phyloP scores from a whole-genome alignment of 2,113 vertebrate genomes.

The Gallinago media region DNA sequence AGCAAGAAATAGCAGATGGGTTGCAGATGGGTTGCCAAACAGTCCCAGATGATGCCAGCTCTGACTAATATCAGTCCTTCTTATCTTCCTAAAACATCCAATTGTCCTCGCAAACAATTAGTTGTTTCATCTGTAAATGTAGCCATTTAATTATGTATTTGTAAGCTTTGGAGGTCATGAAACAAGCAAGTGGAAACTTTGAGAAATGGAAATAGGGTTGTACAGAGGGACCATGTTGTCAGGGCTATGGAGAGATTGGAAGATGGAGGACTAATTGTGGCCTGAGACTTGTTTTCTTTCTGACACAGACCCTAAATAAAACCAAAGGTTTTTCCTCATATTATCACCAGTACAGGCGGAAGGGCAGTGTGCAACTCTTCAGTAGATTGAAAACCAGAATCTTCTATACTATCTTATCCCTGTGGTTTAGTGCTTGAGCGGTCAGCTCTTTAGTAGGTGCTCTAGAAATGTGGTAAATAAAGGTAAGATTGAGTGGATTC shows the following conservation, averaged over 20 bases:
- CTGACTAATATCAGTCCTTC: conserved; percentile 15
- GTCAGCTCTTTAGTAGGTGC: background rate
- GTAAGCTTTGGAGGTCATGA: background rate
- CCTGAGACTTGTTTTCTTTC: background rate
- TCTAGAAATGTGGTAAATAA: background rate
- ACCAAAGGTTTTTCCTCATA: background rate
- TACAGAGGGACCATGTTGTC: background rate
- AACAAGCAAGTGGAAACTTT: conserved; percentile 22
- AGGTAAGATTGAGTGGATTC: background rate
- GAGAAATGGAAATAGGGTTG: background rate
- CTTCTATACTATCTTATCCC: background rate
- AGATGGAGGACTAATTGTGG: background rate
- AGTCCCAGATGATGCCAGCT: background rate
- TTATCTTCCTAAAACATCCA: conserved; percentile 14
- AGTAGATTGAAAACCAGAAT: background rate
- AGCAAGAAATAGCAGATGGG: conserved; percentile 8
- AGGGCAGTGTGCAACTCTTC: background rate
- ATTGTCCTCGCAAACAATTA: conserved; percentile 11
- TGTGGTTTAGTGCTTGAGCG: background rate
- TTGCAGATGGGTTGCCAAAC: background rate
- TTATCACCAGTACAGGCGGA: background rate
- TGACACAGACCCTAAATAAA: background rate
- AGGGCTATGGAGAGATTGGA: background rate
- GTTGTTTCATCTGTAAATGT: conserved; percentile 3
- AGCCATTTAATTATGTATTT: background rate